Conservation (phyloP, 2,888 invertebrate species). For the Clistopyga incitator region DNA sequence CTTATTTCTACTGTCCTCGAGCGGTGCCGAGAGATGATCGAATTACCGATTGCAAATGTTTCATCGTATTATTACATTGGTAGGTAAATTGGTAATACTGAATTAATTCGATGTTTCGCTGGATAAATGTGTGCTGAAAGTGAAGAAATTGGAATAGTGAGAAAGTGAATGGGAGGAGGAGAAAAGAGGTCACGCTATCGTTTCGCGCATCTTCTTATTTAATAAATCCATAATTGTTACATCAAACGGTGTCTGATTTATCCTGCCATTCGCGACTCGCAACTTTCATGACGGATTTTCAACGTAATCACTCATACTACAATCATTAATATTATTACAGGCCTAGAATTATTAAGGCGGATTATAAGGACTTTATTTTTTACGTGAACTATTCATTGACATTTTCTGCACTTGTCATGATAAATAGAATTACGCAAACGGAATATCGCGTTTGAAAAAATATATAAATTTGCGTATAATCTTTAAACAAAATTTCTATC, state of each 20-base stretch:
- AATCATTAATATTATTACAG: slow-evolving; percentile 45
- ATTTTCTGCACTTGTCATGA: too few relatives aligned
- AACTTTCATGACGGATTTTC: neutral
- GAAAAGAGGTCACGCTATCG: slow-evolving; percentile 54
- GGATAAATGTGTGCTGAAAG: slow-evolving; percentile 22
- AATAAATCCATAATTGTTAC: slow-evolving; percentile 70
- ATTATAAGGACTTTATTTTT: too few relatives aligned
- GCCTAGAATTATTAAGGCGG: neutral
- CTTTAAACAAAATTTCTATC: too few relatives aligned
- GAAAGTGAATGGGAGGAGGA: neutral
- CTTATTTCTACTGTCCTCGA: slow-evolving; percentile 52
- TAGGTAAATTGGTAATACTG: slow-evolving; percentile 17
- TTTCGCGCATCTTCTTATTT: slow-evolving; percentile 70
- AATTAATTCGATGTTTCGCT: slow-evolving; percentile 43
- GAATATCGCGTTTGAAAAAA: too few relatives aligned
- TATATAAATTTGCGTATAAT: too few relatives aligned
- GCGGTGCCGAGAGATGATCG: slow-evolving; percentile 19
- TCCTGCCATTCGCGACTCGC: neutral
- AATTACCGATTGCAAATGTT: slow-evolving; percentile 44
- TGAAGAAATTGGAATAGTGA: slow-evolving; percentile 7
- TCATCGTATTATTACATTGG: slow-evolving; percentile 37
- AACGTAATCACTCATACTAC: slow-evolving; percentile 26
- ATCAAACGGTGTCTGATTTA: slow-evolving; percentile 5
- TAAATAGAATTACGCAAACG: too few relatives aligned
- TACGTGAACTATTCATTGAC: too few relatives aligned